These are phyloP conservation scores for Alectura lathami DNA, from an alignment of 2,113 vertebrate species.

Conservation along the genomic window DNA sequence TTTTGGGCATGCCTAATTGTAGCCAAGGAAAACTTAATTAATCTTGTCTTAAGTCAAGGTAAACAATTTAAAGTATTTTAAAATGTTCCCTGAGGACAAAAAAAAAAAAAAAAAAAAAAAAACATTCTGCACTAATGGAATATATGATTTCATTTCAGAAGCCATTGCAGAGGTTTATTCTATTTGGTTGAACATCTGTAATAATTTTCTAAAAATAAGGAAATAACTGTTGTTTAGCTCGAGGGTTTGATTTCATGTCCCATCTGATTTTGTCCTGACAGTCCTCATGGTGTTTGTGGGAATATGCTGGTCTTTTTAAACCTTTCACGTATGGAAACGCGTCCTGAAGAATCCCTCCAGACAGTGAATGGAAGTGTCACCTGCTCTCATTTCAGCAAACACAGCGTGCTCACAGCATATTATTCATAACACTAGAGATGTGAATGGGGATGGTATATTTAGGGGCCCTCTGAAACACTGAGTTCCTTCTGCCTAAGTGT, in stretches of 20 bases:
- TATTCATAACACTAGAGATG: too few relatives aligned
- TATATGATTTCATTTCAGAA: not conserved
- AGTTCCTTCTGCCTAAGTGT: not conserved
- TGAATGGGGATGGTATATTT: too few relatives aligned
- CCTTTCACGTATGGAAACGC: not conserved
- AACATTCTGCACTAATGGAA: not conserved
- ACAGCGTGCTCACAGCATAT: not conserved
- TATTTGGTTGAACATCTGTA: not conserved
- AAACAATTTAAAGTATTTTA: constrained; percentile 24
- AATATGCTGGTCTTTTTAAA: not conserved
- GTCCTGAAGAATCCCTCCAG: rapidly evolving
- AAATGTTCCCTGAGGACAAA: not conserved
- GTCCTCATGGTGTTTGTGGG: not conserved
- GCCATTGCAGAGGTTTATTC: not conserved
- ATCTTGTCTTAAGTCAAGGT: not conserved
- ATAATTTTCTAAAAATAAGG: not conserved
- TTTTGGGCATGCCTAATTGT: not conserved
- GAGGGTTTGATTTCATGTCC: not conserved
- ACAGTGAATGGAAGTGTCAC: not conserved
- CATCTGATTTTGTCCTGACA: not conserved
- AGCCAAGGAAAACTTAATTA: constrained; percentile 31
- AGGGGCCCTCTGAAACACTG: rapidly evolving
- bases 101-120: not conserved
- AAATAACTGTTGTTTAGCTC: not conserved
- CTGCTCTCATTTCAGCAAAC: not conserved